Evolutionary conservation across 2,888 invertebrate species (phyloP).

Genomic region (Lasioglossum marginatum): DNA sequence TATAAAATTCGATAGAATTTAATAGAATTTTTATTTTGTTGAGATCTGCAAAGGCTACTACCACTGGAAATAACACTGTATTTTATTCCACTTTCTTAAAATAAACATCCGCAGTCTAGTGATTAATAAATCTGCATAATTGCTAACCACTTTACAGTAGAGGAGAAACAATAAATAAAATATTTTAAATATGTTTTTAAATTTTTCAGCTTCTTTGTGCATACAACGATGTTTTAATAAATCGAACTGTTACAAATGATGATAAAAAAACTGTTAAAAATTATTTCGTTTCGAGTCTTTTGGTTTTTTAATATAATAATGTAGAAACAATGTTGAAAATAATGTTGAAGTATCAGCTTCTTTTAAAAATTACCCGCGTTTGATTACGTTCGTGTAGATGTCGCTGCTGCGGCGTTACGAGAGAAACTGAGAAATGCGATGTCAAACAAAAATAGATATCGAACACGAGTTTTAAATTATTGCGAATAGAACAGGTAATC

Average conservation of each 20-base stretch:
- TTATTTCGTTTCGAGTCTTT: background rate
- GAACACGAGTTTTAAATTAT: conserved; percentile 12
- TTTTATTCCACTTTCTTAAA: too few relatives aligned
- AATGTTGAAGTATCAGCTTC: background rate
- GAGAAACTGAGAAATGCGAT: background rate
- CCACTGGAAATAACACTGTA: too few relatives aligned
- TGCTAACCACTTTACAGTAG: background rate
- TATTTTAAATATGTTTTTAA: conserved; percentile 12
- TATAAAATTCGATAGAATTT: too few relatives aligned
- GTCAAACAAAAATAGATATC: background rate
- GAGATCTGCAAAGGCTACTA: too few relatives aligned
- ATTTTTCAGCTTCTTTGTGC: background rate
- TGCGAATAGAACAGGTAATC: background rate
- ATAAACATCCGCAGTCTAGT: background rate
- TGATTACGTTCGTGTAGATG: background rate
- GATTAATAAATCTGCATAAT: conserved; percentile 9
- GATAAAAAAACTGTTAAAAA: too few relatives aligned
- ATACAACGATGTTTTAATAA: background rate
- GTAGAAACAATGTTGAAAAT: background rate
- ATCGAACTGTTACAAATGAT: background rate
- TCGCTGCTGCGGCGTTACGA: background rate
- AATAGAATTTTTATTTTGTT: too few relatives aligned
- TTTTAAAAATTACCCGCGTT: background rate
- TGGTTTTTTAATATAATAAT: background rate
- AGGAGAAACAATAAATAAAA: conserved; percentile 22